A percentile compares a stretch with the other conserved stretches of the same genome.
phyloP scores from a whole-genome alignment of 2,888 invertebrate species.

The Vandiemenella viatica region DNA sequence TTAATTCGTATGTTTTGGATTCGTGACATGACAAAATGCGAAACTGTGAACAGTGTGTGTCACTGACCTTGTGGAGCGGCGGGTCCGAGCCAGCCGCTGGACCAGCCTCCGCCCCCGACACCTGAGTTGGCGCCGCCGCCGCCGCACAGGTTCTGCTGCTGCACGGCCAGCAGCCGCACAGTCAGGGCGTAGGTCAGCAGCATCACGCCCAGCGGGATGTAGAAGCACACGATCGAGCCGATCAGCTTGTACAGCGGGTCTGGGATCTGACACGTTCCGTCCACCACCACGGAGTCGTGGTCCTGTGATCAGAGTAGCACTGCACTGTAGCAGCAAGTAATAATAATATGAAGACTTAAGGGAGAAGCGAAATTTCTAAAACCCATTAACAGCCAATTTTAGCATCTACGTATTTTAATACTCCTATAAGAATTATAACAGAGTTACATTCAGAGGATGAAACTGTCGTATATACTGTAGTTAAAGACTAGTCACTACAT shows the following conservation, averaged over 20 bases:
- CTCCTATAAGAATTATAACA: neutral
- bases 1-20: too few relatives aligned
- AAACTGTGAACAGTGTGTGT: neutral
- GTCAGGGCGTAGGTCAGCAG: constrained; percentile 87
- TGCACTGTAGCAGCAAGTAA: neutral
- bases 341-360: too few relatives aligned
- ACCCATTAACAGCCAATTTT: too few relatives aligned
- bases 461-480: too few relatives aligned
- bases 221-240: constrained; percentile 89
- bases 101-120: constrained; percentile 37
- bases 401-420: neutral
- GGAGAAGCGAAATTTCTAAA: too few relatives aligned
- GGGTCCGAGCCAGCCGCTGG: constrained; percentile 55
- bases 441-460: too few relatives aligned
- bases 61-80: constrained; percentile 16
- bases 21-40: too few relatives aligned
- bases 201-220: constrained; percentile 91
- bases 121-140: constrained; percentile 9
- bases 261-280: constrained; percentile 73
- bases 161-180: constrained; percentile 68
- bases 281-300: constrained; percentile 66
- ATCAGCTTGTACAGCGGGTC: constrained; percentile 80
- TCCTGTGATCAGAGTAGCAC: constrained; percentile 36
- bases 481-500: too few relatives aligned
- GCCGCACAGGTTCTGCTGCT: constrained; percentile 55